Conservation (phyloP, 2,797 vertebrate species). For the Malacoctenus gilli region DNA sequence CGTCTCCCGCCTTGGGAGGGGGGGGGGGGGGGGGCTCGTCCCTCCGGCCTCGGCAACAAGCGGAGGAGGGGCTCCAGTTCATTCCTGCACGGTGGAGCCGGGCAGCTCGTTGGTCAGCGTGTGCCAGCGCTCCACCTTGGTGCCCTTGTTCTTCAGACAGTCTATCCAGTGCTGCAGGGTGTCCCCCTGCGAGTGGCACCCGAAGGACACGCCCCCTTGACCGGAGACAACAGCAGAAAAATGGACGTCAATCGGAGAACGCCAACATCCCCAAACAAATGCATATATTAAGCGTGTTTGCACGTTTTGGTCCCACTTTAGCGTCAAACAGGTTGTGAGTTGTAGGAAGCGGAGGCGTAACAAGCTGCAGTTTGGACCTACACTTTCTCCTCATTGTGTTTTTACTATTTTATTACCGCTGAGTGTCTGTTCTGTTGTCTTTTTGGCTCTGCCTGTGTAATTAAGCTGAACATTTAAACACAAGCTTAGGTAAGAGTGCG, state of each 20-base stretch:
- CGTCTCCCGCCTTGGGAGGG: background rate
- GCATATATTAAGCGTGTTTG: background rate
- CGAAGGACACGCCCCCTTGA: slow-evolving; percentile 87
- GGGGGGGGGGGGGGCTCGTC: background rate
- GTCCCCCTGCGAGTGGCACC: slow-evolving; percentile 86
- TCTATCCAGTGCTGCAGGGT: slow-evolving; percentile 89
- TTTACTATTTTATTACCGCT: background rate
- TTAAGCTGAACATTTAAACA: too few species aligned
- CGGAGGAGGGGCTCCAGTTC: slow-evolving; percentile 39
- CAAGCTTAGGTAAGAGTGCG: too few species aligned
- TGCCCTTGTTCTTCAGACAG: slow-evolving; percentile 88
- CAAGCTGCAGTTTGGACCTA: background rate
- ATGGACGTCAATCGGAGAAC: background rate
- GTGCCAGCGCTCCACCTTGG: slow-evolving; percentile 90
- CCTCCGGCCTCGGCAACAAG: slow-evolving; percentile 17
- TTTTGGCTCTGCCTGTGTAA: too few species aligned
- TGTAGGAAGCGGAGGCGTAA: background rate
- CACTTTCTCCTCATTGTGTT: slow-evolving; percentile 4
- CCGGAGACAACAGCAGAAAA: slow-evolving; percentile 11
- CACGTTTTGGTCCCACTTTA: background rate
- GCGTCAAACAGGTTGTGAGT: slow-evolving; percentile 1
- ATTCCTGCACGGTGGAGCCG: slow-evolving; percentile 81
- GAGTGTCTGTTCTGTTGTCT: background rate
- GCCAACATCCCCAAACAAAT: background rate
- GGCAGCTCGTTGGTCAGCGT: slow-evolving; percentile 91